Percentiles rank a stretch among this genome's conserved stretches.
These are phyloP conservation scores for Microctenopoma stevenorrisi DNA, from an alignment of 2,797 vertebrate species.

Conservation along the genomic window DNA sequence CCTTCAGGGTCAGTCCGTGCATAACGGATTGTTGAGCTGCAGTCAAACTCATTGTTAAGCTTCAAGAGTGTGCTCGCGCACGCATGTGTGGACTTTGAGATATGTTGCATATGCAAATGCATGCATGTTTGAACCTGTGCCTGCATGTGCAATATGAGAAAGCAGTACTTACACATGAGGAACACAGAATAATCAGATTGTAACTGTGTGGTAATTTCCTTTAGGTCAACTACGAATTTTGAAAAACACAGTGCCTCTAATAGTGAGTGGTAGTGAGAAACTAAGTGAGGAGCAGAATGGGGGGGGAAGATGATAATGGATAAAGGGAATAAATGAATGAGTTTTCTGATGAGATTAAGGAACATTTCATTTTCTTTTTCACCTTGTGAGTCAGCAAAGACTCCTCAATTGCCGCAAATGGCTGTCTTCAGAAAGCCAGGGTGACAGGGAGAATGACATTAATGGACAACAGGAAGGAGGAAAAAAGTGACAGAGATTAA, in stretches of 20 bases:
- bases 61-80: constrained; percentile 3
- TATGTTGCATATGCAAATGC: constrained; percentile 33
- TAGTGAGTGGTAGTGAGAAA: constrained; percentile 15
- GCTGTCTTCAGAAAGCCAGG: constrained; percentile 19
- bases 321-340: constrained; percentile 1
- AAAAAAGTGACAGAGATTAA: constrained; percentile 34
- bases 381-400: constrained; percentile 15
- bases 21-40: constrained; percentile 57
- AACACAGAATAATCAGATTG: constrained; percentile 28
- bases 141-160: constrained; percentile 3
- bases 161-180: constrained; percentile 18
- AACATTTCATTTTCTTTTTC: constrained; percentile 33
- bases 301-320: neutral
- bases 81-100: neutral
- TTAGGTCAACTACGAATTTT: constrained; percentile 23
- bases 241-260: constrained; percentile 1
- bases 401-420: constrained; percentile 29
- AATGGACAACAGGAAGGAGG: constrained; percentile 40
- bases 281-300: neutral
- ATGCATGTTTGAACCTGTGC: constrained; percentile 9
- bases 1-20: constrained; percentile 51
- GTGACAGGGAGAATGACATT: constrained; percentile 43
- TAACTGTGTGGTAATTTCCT: constrained; percentile 19
- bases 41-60: constrained; percentile 52
- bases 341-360: constrained; percentile 29